Conservation (phyloP, 37 sponge, comb jelly and placozoan genomes). For the Lycopodina hypogea region DNA sequence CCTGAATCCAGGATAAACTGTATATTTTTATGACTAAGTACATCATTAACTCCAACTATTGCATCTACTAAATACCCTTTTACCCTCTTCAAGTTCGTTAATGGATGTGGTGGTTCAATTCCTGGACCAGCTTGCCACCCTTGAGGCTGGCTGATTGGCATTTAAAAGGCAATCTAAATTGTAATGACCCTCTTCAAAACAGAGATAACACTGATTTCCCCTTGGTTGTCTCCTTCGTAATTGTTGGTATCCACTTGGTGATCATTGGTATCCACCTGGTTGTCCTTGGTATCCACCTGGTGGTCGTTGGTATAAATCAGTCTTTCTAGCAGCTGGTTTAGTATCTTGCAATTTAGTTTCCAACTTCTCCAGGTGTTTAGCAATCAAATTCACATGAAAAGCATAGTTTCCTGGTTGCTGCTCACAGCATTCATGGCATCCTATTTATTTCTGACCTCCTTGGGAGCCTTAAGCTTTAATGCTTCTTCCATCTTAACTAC, state of each 20-base stretch:
- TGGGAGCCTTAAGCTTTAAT: neutral
- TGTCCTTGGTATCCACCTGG: no score
- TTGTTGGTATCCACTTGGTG: no score
- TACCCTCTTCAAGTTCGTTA: no score
- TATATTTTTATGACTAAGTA: no score
- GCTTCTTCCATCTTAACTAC: constrained; percentile 29
- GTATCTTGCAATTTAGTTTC: constrained; percentile 1
- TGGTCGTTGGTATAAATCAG: no score
- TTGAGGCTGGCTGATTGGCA: neutral
- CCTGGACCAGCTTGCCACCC: constrained; percentile 19
- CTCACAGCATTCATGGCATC: neutral
- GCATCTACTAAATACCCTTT: no score
- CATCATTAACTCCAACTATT: no score
- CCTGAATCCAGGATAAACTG: no score
- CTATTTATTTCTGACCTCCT: neutral
- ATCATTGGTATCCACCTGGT: no score
- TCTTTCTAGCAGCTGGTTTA: neutral
- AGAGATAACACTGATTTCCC: neutral
- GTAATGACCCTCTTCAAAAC: neutral
- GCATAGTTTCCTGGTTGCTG: no score
- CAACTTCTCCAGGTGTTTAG: neutral
- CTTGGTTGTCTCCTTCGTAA: no score
- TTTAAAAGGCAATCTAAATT: constrained; percentile 9
- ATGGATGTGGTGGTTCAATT: neutral
- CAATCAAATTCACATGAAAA: neutral